These are phyloP conservation scores for Borostomias antarcticus DNA, from an alignment of 2,797 vertebrate genomes.

Conservation along the genomic window DNA sequence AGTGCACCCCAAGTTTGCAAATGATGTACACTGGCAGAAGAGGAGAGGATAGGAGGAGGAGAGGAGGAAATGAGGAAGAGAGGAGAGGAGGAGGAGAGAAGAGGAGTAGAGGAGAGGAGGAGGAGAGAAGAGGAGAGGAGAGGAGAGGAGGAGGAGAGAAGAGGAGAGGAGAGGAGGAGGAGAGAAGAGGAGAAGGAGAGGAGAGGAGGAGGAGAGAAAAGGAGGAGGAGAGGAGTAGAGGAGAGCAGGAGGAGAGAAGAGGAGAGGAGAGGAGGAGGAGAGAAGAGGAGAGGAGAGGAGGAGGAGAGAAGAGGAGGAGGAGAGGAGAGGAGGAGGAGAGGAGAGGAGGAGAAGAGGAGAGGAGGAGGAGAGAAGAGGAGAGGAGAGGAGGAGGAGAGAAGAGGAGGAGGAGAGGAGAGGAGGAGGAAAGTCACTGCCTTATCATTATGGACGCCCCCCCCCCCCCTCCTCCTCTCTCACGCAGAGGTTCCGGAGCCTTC, in stretches of 20 bases:
- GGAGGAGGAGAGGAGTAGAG: neutral
- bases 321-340: neutral
- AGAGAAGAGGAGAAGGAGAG: neutral
- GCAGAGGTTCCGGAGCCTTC: slow-evolving; percentile 81
- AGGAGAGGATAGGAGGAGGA: neutral
- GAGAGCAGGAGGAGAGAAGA: no score
- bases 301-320: no score
- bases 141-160: neutral
- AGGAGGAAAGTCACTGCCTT: no score
- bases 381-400: neutral
- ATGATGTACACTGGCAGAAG: no score
- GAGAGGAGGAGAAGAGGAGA: neutral
- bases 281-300: neutral
- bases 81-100: no score
- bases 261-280: neutral
- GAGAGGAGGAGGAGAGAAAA: no score
- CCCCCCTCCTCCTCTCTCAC: slow-evolving; percentile 42
- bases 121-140: neutral
- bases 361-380: neutral
- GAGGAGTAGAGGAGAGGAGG: neutral
- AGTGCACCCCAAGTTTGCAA: no score
- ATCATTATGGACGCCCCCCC: no score
- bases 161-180: neutral
- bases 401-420: no score
- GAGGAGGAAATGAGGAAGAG: neutral